Base-by-base conservation (phyloP, 92 coral and sea anemone species). In the Zoanthus gigantus region DNA sequence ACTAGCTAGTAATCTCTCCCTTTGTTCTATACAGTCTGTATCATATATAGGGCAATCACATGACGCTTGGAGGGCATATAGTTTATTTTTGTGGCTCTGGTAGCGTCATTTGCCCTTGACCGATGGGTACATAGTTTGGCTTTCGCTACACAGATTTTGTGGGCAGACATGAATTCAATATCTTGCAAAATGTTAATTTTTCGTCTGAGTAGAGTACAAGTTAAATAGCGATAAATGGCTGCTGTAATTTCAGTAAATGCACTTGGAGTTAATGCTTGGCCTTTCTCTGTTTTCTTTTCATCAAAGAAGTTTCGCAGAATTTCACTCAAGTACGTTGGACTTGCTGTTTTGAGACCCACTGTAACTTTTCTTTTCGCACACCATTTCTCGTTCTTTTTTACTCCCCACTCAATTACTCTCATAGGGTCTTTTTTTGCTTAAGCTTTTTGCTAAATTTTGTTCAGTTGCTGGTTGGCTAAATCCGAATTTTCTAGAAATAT, bases 371-470 rank as follows among this genome's bases (percentile, higher is more conserved):
- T 45, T 76, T 56, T 15, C 82, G 14, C 50, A 76, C 82, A 57
- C 5, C 42, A 31, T 76, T 61, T 76, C 48, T 14, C 42, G 42
- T 4, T 6, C 57, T 30, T 30, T 76, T 76, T 76, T 76, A 76
- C 82, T 32, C 82, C 82, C 9, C 82, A 76, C 54, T 76, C 82
- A 76, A 56, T 81, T 63, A 61, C 76, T 61, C 53, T 82, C 76
- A 65, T 82, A 74, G 66, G 4, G 3, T 37, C 12, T 76, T 34
- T 82, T 82, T 42, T 66, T 13, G 86, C 65, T 67, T 67, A 74
- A 82, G 76, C 76, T n/a, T 66, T 65, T 82, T 82, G 86, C 76
- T 66, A 31, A 30, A 82, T 82, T 82, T 82, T 63, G 65, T 11
- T 66, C 76, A 56, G 76, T 66, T 63, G 86, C 76, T 82, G 75